These are phyloP conservation scores for Stramonita haemastoma DNA, from an alignment of 2,888 invertebrate genomes.

Conservation along the genomic window DNA sequence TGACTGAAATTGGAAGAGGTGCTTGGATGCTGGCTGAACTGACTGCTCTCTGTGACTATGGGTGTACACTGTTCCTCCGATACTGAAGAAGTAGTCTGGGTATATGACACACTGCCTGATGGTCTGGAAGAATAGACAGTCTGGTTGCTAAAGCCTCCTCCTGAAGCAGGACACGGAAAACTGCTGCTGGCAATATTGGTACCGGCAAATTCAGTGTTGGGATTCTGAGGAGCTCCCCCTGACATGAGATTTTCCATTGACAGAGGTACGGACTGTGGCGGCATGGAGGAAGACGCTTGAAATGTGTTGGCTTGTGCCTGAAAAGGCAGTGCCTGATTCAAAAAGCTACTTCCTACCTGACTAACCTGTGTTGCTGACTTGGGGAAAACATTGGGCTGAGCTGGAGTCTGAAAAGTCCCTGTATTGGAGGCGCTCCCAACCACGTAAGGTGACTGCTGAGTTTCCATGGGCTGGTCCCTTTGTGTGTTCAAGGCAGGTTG, in stretches of 20 bases:
- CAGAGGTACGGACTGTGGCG: not conserved
- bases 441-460: slow-evolving; percentile 36
- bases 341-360: slow-evolving; percentile 24
- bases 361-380: not conserved
- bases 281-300: not conserved
- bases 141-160: not conserved
- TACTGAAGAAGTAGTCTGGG: slow-evolving; percentile 16
- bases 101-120: not conserved
- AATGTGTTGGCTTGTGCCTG: not conserved
- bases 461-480: slow-evolving; percentile 41
- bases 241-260: not conserved
- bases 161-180: not conserved
- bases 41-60: not conserved
- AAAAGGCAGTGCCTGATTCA: slow-evolving; percentile 24
- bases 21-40: slow-evolving; percentile 6
- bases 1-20: slow-evolving; percentile 30
- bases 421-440: not conserved
- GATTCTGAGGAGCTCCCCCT: not conserved
- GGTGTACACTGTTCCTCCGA: not conserved
- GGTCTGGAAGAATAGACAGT: not conserved
- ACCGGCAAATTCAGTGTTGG: not conserved
- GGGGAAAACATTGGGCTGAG: not conserved
- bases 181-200: not conserved
- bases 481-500: not conserved
- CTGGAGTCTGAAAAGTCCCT: not conserved